A percentile compares a stretch with the other conserved stretches of the same genome.
phyloP scores from a whole-genome alignment of 2,113 vertebrate genomes.

The Syngnathoides biaculeatus region DNA sequence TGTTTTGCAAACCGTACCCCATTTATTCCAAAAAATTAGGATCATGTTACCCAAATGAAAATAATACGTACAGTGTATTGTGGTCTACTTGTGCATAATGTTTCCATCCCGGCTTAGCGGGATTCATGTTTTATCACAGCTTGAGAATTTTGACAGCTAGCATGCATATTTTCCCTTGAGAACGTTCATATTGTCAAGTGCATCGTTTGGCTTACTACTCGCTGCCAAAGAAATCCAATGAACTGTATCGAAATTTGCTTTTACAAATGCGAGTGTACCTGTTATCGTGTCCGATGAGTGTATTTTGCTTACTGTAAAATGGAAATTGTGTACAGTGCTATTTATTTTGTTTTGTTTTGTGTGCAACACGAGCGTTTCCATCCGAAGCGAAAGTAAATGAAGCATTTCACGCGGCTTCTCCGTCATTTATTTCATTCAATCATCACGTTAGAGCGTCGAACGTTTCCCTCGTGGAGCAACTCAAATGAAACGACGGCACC shows the following conservation, averaged over 20 bases:
- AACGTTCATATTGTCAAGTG: too few relatives aligned
- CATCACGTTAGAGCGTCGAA: constrained; percentile 12
- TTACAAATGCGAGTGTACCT: background rate
- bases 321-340: constrained; percentile 17
- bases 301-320: constrained; percentile 8
- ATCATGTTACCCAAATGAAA: background rate
- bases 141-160: background rate
- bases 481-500: constrained; percentile 29
- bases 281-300: background rate
- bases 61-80: background rate
- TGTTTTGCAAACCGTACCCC: too few relatives aligned
- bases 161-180: too few relatives aligned
- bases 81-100: background rate
- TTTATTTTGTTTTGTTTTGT: constrained; percentile 45
- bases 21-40: background rate
- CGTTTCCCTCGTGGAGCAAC: constrained; percentile 31
- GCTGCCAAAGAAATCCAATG: too few relatives aligned
- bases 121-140: too few relatives aligned
- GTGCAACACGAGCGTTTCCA: constrained; percentile 37
- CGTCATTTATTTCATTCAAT: constrained; percentile 46
- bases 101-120: background rate
- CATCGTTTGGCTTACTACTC: too few relatives aligned
- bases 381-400: constrained; percentile 52
- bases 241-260: too few relatives aligned
- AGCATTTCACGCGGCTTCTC: constrained; percentile 28